Conservation (phyloP, 2,888 invertebrate species). For the Anoncus sp. region DNA sequence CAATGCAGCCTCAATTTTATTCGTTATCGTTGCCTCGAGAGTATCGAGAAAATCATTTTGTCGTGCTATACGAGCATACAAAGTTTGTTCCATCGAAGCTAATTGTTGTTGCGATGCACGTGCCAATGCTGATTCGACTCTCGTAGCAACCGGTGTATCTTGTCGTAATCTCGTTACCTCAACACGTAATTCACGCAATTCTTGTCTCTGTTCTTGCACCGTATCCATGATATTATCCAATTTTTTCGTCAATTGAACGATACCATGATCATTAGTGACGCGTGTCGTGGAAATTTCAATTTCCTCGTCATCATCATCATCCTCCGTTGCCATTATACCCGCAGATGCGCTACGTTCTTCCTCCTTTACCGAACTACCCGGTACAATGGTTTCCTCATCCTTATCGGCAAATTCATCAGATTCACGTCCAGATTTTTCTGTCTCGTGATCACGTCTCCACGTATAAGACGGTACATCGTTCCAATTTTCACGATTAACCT, state of each 20-base stretch:
- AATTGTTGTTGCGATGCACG: conserved; percentile 77
- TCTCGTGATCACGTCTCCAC: conserved; percentile 55
- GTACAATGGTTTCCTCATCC: conserved; percentile 26
- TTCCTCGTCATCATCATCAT: conserved; percentile 68
- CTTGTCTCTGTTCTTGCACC: conserved; percentile 78
- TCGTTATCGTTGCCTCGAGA: conserved; percentile 82
- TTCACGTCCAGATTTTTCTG: conserved; percentile 43
- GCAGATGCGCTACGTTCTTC: conserved; percentile 46
- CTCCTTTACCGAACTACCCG: conserved; percentile 60
- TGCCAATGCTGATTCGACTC: conserved; percentile 76
- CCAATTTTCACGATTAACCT: conserved; percentile 27
- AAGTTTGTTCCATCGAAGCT: conserved; percentile 74
- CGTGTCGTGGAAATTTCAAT: conserved; percentile 57
- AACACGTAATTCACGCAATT: conserved; percentile 75
- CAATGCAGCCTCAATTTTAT: conserved; percentile 83
- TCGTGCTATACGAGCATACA: conserved; percentile 74
- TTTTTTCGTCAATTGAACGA: conserved; percentile 73
- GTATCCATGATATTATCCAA: conserved; percentile 76
- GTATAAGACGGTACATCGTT: conserved; percentile 39
- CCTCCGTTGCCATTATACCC: conserved; percentile 57
- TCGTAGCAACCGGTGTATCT: conserved; percentile 74
- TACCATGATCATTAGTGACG: conserved; percentile 68
- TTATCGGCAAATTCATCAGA: conserved; percentile 64
- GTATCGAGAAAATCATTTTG: conserved; percentile 77
- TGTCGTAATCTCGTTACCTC: conserved; percentile 76